phyloP scores from a whole-genome alignment of 2,113 vertebrate species.

The Felis chaus region DNA sequence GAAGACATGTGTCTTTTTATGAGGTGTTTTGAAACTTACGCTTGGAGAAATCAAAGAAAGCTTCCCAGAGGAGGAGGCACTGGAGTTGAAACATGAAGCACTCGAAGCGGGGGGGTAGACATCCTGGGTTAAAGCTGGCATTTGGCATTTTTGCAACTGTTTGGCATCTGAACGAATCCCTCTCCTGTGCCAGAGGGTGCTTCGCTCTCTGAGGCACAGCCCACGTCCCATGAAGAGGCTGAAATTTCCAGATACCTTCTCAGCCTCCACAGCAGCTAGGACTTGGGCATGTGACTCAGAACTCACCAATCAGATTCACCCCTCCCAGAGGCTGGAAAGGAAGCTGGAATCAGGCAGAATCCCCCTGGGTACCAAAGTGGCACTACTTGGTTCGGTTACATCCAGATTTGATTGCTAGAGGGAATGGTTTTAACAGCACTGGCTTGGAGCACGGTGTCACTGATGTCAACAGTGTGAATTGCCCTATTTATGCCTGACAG shows the following conservation, averaged over 20 bases:
- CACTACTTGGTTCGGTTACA: background rate
- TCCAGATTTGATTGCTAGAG: background rate
- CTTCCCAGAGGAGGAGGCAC: background rate
- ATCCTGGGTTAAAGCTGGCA: background rate
- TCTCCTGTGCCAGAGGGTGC: background rate
- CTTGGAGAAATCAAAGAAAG: constrained; percentile 55
- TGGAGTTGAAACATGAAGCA: background rate
- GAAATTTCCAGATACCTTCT: constrained; percentile 14
- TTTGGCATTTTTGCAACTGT: background rate
- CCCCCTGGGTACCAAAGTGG: background rate
- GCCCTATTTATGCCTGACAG: background rate
- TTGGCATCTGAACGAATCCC: background rate
- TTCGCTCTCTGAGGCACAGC: background rate
- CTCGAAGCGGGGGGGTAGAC: fast-evolving
- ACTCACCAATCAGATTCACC: background rate
- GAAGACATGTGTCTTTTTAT: background rate
- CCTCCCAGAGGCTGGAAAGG: background rate
- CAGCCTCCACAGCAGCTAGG: background rate
- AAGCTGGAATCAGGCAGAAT: background rate
- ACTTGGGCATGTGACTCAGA: background rate
- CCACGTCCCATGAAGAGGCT: background rate
- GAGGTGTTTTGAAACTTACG: background rate
- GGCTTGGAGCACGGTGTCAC: background rate
- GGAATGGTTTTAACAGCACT: background rate
- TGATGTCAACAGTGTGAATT: background rate